Base-by-base conservation (phyloP, 2,888 invertebrate species). In the Trachelus stipa region DNA sequence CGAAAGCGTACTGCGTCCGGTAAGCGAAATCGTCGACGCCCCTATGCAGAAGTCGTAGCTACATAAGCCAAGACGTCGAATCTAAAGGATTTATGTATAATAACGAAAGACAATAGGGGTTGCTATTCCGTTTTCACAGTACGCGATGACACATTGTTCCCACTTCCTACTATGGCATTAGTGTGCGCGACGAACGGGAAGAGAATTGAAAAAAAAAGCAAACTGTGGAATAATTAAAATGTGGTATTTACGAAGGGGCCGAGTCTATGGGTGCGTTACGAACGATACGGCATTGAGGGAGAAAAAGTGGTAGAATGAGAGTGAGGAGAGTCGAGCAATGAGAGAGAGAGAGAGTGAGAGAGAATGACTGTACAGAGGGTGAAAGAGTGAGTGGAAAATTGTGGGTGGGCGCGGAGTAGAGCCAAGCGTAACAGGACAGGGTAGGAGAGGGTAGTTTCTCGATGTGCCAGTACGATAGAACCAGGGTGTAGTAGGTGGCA, bases 171-270 rank as follows among this genome's bases (percentile, higher is more conserved):
- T 33, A 30, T 15, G 31, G 40, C 71, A n/a, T 69, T 73, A 33
- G 34, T 71, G 68, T 12, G 15, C 37, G 37, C 74, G 74, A 69
- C 73, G 74, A 37, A 31, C 73, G 73, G 76, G 76, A 34, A 73
- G 56, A 73, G 79, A 80, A 79, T 76, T 35, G 12, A 35, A 37
- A 37, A 12, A 79, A 83, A 85, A 81, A 82, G 75, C 40, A 40
- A 40, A 40, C 83, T 79, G 81, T 75, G 81, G 83, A 87, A 87
- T 87, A 88, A 89, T 88, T 88, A 88, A 89, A 90, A 89, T 83
- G 84, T 77, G 84, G 85, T 86, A 85, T 87, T 86, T 83, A 84
- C 83, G 81, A 81, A 81, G 81, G 81, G 83, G 76, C 78, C 76
- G 76, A 79, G 79, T 82, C 84, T 69, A 30, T 83, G 82, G 77